Conservation (phyloP, 2,797 vertebrate species). For the Brachyalestes nurse region DNA sequence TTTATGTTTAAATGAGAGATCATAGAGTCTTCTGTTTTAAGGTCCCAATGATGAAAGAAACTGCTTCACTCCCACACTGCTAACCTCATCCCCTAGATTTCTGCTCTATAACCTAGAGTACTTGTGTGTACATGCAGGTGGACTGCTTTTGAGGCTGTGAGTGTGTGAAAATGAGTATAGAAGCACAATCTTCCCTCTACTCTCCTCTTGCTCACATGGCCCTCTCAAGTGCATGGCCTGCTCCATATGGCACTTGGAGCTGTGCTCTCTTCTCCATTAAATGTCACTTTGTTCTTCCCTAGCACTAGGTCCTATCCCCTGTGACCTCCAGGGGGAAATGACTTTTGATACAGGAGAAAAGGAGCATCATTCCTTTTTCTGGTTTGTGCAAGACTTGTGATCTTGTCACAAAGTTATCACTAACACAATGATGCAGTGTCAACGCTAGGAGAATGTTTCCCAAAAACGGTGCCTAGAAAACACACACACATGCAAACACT, state of each 20-base stretch:
- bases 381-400: not conserved
- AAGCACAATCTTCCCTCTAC: constrained; percentile 1
- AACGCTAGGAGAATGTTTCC: not conserved
- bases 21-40: not conserved
- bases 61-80: not conserved
- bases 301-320: constrained; percentile 17
- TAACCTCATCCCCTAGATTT: not conserved
- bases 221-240: not conserved
- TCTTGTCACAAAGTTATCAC: constrained; percentile 4
- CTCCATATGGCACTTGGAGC: constrained; percentile 37
- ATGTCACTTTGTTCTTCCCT: constrained; percentile 37
- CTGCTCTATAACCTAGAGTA: not conserved
- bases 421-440: not conserved
- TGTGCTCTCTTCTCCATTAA: constrained; percentile 29
- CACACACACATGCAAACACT: not conserved
- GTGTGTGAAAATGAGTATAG: constrained; percentile 9
- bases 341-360: constrained; percentile 15
- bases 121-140: not conserved
- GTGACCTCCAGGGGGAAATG: constrained; percentile 27
- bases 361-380: constrained; percentile 17
- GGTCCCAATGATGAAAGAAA: not conserved
- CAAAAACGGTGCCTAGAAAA: not conserved
- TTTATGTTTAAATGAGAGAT: too few relatives aligned
- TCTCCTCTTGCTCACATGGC: not conserved
- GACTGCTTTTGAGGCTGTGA: constrained; percentile 8